These are phyloP conservation scores for Charaxes varanes DNA, from an alignment of 1,140 invertebrate species.

Conservation along the genomic window DNA sequence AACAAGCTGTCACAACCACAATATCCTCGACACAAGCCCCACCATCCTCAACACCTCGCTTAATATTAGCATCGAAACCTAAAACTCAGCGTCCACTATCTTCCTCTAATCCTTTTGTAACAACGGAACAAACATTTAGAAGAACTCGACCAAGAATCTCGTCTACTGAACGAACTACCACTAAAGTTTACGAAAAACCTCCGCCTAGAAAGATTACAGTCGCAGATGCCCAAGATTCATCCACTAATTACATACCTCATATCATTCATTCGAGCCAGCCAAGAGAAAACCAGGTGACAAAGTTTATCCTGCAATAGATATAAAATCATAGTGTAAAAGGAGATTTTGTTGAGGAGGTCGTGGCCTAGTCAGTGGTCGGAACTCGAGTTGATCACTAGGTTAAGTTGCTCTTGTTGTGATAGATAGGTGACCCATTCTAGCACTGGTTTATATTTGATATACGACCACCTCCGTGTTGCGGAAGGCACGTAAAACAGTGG, in stretches of 20 bases:
- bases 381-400: too few species aligned
- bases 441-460: too few species aligned
- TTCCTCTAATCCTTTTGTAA: slow-evolving; percentile 33
- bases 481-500: too few species aligned
- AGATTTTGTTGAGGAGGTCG: too few species aligned
- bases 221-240: slow-evolving; percentile 44
- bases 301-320: too few species aligned
- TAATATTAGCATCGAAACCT: slow-evolving; percentile 31
- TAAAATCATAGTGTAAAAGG: too few species aligned
- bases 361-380: too few species aligned
- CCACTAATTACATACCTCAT: slow-evolving; percentile 66
- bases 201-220: slow-evolving; percentile 47
- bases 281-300: slow-evolving; percentile 75
- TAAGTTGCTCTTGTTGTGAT: too few species aligned
- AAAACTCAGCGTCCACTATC: slow-evolving; percentile 30
- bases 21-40: slow-evolving; percentile 25
- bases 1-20: slow-evolving; percentile 28
- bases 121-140: slow-evolving; percentile 18
- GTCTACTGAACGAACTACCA: slow-evolving; percentile 46
- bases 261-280: slow-evolving; percentile 80
- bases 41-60: slow-evolving; percentile 27
- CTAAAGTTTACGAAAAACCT: slow-evolving; percentile 46
- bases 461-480: too few species aligned
- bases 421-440: too few species aligned
- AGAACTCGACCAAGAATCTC: slow-evolving; percentile 35